These are phyloP conservation scores for Anisognathus igniventris DNA, from an alignment of 2,797 vertebrate genomes.

Conservation along the genomic window DNA sequence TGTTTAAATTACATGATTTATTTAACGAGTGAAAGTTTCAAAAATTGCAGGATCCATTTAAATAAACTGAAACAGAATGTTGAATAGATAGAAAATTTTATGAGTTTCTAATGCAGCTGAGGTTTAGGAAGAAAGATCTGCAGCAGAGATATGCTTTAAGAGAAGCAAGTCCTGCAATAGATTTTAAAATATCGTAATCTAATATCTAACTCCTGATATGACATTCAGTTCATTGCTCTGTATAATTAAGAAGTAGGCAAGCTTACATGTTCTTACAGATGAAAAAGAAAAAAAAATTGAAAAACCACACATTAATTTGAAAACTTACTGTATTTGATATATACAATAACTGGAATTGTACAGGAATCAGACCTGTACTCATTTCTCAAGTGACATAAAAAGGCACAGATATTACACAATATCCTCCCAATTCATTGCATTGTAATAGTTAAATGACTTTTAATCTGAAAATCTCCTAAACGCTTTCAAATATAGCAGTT, in stretches of 20 bases:
- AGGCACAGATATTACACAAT: background rate
- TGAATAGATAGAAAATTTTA: background rate
- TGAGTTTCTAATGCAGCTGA: background rate
- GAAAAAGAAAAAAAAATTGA: background rate
- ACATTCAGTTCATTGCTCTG: background rate
- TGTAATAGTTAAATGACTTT: background rate
- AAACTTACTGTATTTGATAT: background rate
- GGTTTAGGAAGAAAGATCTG: background rate
- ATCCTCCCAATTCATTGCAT: background rate
- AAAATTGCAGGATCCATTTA: background rate
- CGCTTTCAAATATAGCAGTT: background rate
- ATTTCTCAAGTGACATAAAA: background rate
- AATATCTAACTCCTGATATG: background rate
- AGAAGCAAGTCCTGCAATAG: background rate
- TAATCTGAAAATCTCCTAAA: background rate
- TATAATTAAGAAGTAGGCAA: background rate
- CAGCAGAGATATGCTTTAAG: background rate
- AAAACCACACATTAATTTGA: background rate
- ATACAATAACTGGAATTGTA: background rate
- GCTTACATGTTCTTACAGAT: background rate
- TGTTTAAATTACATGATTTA: background rate
- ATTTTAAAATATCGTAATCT: background rate
- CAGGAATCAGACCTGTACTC: background rate
- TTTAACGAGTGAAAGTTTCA: background rate
- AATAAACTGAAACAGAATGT: background rate